Percentiles rank a stretch among this genome's conserved stretches.
Evolutionary conservation across 2,797 vertebrate species (phyloP).

Genomic region (Halcyon leucocephala): DNA sequence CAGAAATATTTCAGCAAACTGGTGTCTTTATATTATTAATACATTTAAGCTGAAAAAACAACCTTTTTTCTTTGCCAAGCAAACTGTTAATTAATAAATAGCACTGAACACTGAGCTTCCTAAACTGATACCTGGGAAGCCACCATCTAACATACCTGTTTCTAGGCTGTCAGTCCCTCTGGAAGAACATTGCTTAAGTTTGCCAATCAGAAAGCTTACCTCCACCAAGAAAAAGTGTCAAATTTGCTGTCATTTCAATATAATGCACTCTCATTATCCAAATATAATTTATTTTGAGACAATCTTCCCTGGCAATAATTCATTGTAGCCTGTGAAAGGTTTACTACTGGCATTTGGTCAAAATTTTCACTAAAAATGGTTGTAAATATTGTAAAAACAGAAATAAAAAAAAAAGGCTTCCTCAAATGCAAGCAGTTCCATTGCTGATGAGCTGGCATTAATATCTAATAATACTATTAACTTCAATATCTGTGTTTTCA

Average conservation of each 20-base stretch:
- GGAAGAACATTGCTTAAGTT: not conserved
- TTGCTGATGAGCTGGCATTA: not conserved
- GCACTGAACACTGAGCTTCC: not conserved
- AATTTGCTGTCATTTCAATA: not conserved
- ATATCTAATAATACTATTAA: not conserved
- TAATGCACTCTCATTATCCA: not conserved
- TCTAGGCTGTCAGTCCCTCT: not conserved
- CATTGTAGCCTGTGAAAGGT: not conserved
- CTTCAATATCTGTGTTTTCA: not conserved
- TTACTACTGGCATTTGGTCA: not conserved
- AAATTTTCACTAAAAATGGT: not conserved
- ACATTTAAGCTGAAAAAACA: not conserved
- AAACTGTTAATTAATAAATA: not conserved
- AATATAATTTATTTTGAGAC: not conserved
- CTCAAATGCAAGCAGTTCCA: not conserved
- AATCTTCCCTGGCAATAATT: not conserved
- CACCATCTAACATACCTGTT: not conserved
- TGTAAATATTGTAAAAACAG: not conserved
- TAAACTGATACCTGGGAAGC: not conserved
- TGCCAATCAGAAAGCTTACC: not conserved
- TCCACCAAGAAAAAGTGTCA: not conserved
- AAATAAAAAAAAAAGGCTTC: not conserved
- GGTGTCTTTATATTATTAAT: not conserved
- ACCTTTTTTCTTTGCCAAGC: not conserved
- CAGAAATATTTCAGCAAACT: not conserved